phyloP scores from a whole-genome alignment of 2,888 invertebrate species.

The Catocala sponsa region DNA sequence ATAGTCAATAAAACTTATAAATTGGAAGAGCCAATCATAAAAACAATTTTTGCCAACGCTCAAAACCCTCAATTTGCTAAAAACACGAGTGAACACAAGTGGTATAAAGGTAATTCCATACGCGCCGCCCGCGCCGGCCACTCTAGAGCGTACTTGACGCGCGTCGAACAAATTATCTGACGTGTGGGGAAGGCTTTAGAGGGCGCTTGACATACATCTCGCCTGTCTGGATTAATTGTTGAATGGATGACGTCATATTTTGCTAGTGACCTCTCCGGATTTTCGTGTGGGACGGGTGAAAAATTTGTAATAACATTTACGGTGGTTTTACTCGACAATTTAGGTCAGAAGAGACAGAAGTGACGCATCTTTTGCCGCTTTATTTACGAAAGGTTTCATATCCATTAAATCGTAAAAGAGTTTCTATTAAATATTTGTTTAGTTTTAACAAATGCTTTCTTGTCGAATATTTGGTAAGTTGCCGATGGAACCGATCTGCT shows the following conservation, averaged over 20 bases:
- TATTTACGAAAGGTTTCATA: too few species aligned
- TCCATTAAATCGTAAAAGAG: too few species aligned
- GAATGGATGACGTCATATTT: slow-evolving; percentile 39
- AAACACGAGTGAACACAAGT: slow-evolving; percentile 43
- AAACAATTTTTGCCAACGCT: slow-evolving; percentile 9
- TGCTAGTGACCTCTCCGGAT: slow-evolving; percentile 10
- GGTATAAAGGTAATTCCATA: slow-evolving; percentile 53
- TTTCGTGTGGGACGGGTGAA: slow-evolving; percentile 1
- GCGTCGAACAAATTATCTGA: slow-evolving; percentile 65
- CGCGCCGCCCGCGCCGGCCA: slow-evolving; percentile 29
- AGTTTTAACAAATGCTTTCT: too few species aligned
- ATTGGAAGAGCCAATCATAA: not conserved
- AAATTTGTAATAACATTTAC: not conserved
- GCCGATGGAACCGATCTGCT: too few species aligned
- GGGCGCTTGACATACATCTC: slow-evolving; percentile 69
- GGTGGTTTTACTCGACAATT: too few species aligned
- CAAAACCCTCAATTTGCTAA: slow-evolving; percentile 37
- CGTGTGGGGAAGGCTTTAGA: slow-evolving; percentile 50
- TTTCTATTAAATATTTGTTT: too few species aligned
- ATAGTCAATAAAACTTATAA: too few species aligned
- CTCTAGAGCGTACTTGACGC: slow-evolving; percentile 48
- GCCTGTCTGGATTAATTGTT: slow-evolving; percentile 62
- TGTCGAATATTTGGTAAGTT: too few species aligned
- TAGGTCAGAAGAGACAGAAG: too few species aligned
- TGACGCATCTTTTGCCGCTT: too few species aligned